phyloP scores from a whole-genome alignment of 64 coral and sea anemone genomes.

The Stichodactyla mertensii region DNA sequence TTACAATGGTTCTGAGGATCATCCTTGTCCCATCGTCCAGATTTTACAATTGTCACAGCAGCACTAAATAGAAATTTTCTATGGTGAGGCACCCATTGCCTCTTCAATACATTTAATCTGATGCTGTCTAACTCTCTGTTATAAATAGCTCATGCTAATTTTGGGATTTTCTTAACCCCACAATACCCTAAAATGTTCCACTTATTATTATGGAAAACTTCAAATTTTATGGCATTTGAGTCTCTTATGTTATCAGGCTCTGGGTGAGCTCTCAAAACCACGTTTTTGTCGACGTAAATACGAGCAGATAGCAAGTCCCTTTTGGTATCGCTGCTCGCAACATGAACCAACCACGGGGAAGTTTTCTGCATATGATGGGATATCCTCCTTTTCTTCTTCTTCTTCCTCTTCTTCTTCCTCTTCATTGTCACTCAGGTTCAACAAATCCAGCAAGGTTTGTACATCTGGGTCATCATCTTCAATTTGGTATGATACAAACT shows the following conservation, averaged over 20 bases:
- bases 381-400: not conserved
- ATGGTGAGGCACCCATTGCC: not conserved
- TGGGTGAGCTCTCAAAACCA: conserved; percentile 14
- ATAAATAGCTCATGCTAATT: conserved; percentile 38
- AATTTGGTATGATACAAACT: no score
- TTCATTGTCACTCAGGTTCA: no score
- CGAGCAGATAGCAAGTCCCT: conserved; percentile 21
- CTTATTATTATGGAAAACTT: conserved; percentile 1
- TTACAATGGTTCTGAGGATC: not conserved
- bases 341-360: conserved; percentile 37
- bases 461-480: no score
- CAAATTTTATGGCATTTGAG: conserved; percentile 56
- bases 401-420: not conserved
- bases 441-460: no score
- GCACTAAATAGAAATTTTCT: not conserved
- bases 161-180: conserved; percentile 49
- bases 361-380: not conserved
- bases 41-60: not conserved
- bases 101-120: not conserved
- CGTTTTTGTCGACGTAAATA: not conserved
- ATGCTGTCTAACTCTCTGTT: not conserved
- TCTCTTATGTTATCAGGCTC: conserved; percentile 45
- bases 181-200: conserved; percentile 53
- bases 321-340: conserved; percentile 34
- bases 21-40: not conserved